A percentile compares a stretch with the other conserved stretches of the same genome.
These are phyloP conservation scores for Gorsachius magnificus DNA, from an alignment of 2,797 vertebrate genomes.

Conservation along the genomic window DNA sequence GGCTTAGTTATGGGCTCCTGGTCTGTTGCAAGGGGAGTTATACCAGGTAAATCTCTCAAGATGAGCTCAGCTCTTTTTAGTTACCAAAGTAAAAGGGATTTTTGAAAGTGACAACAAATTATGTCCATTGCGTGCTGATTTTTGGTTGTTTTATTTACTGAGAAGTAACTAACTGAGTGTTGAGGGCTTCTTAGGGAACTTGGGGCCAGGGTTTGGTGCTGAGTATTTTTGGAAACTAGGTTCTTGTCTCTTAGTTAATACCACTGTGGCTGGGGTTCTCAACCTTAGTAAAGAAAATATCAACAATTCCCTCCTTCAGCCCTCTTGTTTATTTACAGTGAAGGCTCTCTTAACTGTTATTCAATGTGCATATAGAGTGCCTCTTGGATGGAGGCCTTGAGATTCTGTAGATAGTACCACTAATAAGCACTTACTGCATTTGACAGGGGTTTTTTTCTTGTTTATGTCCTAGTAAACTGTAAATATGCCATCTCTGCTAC, in stretches of 20 bases:
- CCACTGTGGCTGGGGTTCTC: background rate
- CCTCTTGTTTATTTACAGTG: background rate
- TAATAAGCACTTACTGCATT: background rate
- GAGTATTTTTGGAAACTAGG: background rate
- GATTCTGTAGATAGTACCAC: background rate
- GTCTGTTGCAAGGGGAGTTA: background rate
- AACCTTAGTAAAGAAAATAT: background rate
- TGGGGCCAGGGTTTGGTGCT: background rate
- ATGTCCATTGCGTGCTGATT: background rate
- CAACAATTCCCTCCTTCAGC: background rate
- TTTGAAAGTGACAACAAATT: background rate
- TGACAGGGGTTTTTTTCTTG: background rate
- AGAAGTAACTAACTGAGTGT: background rate
- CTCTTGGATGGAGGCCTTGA: background rate
- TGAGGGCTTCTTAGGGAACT: background rate
- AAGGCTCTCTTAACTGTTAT: background rate
- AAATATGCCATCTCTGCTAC: background rate
- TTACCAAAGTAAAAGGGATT: background rate
- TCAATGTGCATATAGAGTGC: background rate
- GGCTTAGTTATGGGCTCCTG: background rate
- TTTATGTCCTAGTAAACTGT: background rate
- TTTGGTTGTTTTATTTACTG: background rate
- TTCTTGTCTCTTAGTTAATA: background rate
- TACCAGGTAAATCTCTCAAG: background rate
- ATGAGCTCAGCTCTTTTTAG: background rate